phyloP scores from a whole-genome alignment of 1,140 invertebrate genomes.

The Papilio helenus region DNA sequence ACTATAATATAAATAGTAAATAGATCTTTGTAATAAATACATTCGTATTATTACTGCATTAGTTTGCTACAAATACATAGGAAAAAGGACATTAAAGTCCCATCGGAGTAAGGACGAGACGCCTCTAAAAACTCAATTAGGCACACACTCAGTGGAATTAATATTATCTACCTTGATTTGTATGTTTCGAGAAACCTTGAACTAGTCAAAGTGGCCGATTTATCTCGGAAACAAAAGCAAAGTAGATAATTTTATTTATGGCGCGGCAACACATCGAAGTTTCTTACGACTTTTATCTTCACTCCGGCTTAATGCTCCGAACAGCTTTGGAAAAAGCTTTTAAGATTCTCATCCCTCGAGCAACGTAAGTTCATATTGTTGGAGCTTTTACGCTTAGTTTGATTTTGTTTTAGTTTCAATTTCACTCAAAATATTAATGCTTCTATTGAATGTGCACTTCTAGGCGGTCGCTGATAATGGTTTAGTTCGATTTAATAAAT shows the following conservation, averaged over 20 bases:
- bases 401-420: constrained; percentile 26
- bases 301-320: constrained; percentile 68
- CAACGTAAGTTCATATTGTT: constrained; percentile 64
- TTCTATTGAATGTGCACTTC: constrained; percentile 11
- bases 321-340: constrained; percentile 69
- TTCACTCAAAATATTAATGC: constrained; percentile 32
- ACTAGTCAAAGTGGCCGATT: constrained; percentile 67
- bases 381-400: constrained; percentile 49
- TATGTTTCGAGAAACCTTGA: constrained; percentile 57
- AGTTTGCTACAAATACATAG: not conserved
- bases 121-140: constrained; percentile 36
- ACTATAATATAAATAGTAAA: not conserved
- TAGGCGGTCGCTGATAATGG: not conserved
- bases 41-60: not conserved
- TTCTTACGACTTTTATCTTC: constrained; percentile 71
- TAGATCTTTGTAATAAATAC: too few relatives aligned
- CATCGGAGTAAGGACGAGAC: not conserved
- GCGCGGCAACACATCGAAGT: constrained; percentile 60
- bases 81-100: not conserved
- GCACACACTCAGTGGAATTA: constrained; percentile 29
- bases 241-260: constrained; percentile 71
- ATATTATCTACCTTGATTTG: constrained; percentile 42
- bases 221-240: constrained; percentile 69
- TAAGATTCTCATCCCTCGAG: constrained; percentile 71
- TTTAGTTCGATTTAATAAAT: not conserved